These are phyloP conservation scores for Maccullochella peelii DNA, from an alignment of 2,113 vertebrate genomes.

Conservation along the genomic window DNA sequence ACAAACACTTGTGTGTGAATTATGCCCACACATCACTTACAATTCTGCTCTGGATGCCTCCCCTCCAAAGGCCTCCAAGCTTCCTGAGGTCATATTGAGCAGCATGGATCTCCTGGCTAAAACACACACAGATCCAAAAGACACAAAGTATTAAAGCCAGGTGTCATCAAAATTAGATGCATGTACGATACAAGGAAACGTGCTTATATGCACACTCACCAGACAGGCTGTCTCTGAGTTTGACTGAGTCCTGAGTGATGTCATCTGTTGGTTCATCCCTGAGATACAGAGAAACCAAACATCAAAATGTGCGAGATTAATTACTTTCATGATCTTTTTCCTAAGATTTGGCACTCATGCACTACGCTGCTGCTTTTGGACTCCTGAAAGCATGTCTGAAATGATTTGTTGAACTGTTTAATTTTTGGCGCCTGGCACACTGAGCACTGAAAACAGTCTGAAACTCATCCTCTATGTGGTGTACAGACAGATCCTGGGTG, in stretches of 20 bases:
- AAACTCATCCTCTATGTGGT: background rate
- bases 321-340: background rate
- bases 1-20: background rate
- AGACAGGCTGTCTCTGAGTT: slow-evolving; percentile 72
- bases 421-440: background rate
- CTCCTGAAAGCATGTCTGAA: background rate
- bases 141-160: background rate
- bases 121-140: slow-evolving; percentile 24
- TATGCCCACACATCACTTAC: slow-evolving; percentile 81
- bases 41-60: slow-evolving; percentile 88
- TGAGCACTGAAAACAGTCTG: background rate
- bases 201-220: slow-evolving; percentile 57
- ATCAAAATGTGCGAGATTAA: background rate
- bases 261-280: slow-evolving; percentile 72
- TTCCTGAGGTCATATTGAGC: slow-evolving; percentile 86
- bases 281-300: slow-evolving; percentile 8
- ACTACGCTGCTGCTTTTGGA: background rate
- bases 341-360: background rate
- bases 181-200: background rate
- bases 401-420: slow-evolving; percentile 16
- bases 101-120: slow-evolving; percentile 80
- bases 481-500: background rate
- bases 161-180: background rate
- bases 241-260: slow-evolving; percentile 72
- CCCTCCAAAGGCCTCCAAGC: slow-evolving; percentile 89